These are phyloP conservation scores for Pedionomus torquatus DNA, from an alignment of 2,113 vertebrate genomes.

Conservation along the genomic window DNA sequence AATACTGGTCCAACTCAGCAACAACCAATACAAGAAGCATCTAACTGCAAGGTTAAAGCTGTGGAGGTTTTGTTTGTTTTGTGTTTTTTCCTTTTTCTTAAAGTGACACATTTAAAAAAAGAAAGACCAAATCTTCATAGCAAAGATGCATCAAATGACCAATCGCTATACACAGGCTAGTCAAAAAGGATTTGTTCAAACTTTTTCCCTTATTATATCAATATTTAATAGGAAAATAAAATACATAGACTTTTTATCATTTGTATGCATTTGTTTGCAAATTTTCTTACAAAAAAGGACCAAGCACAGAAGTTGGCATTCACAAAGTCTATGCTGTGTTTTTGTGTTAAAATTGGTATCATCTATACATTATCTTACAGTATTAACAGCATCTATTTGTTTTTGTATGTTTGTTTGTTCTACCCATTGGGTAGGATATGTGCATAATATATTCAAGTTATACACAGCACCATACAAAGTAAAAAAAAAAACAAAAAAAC, in stretches of 20 bases:
- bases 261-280: slow-evolving; percentile 86
- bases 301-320: slow-evolving; percentile 87
- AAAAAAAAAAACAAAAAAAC: slow-evolving; percentile 68
- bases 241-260: slow-evolving; percentile 84
- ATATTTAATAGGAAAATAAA: slow-evolving; percentile 94
- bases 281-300: slow-evolving; percentile 85
- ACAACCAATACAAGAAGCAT: slow-evolving; percentile 64
- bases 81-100: not conserved
- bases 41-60: slow-evolving; percentile 69
- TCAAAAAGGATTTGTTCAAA: slow-evolving; percentile 78
- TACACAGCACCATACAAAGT: slow-evolving; percentile 95
- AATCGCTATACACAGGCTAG: slow-evolving; percentile 49
- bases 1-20: slow-evolving; percentile 72
- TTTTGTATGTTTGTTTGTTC: slow-evolving; percentile 80
- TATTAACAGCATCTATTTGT: slow-evolving; percentile 88
- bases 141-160: slow-evolving; percentile 57
- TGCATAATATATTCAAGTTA: slow-evolving; percentile 98
- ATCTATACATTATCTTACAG: slow-evolving; percentile 95
- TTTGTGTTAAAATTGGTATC: slow-evolving; percentile 87
- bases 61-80: slow-evolving; percentile 49
- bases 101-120: slow-evolving; percentile 46
- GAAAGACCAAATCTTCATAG: slow-evolving; percentile 56
- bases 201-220: slow-evolving; percentile 75
- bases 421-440: slow-evolving; percentile 99
- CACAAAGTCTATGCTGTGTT: slow-evolving; percentile 89